Evolutionary conservation across 2,797 vertebrate species (phyloP).

Genomic region (Acrossocheilus fasciatus): DNA sequence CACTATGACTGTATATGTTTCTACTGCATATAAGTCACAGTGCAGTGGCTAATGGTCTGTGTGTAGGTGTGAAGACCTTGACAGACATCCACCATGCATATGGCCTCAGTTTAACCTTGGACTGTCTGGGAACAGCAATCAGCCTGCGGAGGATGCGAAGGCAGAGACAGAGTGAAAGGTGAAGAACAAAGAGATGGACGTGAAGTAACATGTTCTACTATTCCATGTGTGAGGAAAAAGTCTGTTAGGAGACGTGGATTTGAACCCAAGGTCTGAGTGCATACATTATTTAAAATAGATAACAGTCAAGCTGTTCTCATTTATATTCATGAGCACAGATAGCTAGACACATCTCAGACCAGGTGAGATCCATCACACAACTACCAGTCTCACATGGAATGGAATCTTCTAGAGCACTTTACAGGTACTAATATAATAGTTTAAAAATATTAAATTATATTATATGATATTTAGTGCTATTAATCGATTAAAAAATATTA

Average conservation of each 20-base stretch:
- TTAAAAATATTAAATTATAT: too few species aligned
- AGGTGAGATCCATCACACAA: conserved; percentile 67
- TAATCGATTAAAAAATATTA: too few species aligned
- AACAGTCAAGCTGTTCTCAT: conserved; percentile 77
- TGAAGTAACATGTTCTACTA: conserved; percentile 30
- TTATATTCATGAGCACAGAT: conserved; percentile 79
- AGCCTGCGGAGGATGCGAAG: conserved; percentile 57
- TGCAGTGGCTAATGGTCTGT: conserved; percentile 66
- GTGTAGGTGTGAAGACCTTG: conserved; percentile 79
- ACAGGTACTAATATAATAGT: too few species aligned
- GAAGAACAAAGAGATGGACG: conserved; percentile 49
- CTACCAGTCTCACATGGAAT: background rate
- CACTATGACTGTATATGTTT: conserved; percentile 70
- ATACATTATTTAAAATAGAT: conserved; percentile 81
- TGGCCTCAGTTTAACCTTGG: conserved; percentile 85
- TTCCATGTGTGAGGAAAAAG: conserved; percentile 63
- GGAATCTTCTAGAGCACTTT: too few species aligned
- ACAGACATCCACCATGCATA: conserved; percentile 74
- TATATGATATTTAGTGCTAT: too few species aligned
- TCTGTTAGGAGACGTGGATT: conserved; percentile 72
- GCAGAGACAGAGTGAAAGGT: conserved; percentile 54
- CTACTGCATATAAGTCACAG: conserved; percentile 64
- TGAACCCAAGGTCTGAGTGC: conserved; percentile 76
- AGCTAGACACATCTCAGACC: conserved; percentile 70
- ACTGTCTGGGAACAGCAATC: conserved; percentile 57